phyloP scores from a whole-genome alignment of 2,797 vertebrate species.

The Nothura maculosa region DNA sequence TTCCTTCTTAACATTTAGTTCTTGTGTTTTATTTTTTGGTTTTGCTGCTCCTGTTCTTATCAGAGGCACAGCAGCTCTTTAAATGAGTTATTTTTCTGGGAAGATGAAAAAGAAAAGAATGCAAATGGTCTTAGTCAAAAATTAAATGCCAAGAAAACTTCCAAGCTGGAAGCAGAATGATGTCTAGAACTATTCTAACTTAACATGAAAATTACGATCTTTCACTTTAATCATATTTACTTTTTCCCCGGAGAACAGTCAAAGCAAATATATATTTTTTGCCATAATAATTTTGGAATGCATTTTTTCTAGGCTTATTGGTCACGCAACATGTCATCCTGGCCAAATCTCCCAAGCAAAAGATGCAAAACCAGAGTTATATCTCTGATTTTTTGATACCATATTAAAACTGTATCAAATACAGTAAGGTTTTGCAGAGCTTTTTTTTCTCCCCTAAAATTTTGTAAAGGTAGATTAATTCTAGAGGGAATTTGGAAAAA shows the following conservation, averaged over 20 bases:
- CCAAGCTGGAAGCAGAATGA: neutral
- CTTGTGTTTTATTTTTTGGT: neutral
- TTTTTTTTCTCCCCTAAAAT: too few relatives aligned
- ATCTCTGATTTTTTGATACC: neutral
- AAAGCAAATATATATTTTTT: neutral
- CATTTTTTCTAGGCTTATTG: neutral
- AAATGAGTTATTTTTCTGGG: neutral
- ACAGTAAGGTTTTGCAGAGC: neutral
- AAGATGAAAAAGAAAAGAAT: neutral
- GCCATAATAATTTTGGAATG: too few relatives aligned
- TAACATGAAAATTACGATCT: neutral
- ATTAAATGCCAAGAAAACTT: neutral
- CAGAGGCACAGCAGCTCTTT: neutral
- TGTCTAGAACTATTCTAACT: neutral
- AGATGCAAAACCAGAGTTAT: neutral
- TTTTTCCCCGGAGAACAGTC: neutral
- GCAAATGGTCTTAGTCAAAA: neutral
- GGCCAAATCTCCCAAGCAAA: neutral
- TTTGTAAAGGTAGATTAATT: neutral
- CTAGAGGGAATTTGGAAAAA: neutral
- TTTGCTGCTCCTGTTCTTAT: neutral
- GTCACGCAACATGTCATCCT: neutral
- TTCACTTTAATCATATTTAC: fast-evolving
- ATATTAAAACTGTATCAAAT: neutral
- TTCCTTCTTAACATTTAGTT: neutral